Conservation (phyloP, 2,888 invertebrate species). For the Drosophila nr. perissopoda region DNA sequence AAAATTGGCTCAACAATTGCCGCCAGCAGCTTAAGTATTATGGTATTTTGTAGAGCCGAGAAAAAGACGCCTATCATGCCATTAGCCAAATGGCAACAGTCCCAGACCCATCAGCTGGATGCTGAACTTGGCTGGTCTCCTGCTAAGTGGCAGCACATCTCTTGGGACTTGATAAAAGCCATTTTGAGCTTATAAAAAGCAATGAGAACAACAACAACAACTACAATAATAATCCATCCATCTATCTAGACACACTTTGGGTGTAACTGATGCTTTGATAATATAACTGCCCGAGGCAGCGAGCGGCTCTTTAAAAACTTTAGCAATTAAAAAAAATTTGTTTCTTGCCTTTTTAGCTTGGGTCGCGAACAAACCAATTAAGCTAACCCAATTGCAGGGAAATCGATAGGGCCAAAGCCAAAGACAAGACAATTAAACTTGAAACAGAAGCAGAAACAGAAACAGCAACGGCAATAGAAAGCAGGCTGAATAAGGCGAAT, state of each 20-base stretch:
- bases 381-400: conserved; percentile 55
- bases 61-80: neutral
- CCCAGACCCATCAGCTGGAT: neutral
- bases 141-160: conserved; percentile 68
- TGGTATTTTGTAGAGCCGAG: conserved; percentile 17
- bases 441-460: conserved; percentile 57
- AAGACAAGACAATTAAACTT: conserved; percentile 72
- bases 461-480: conserved; percentile 47
- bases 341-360: neutral
- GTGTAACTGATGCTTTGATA: conserved; percentile 22
- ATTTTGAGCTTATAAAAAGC: conserved; percentile 43
- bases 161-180: conserved; percentile 70
- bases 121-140: conserved; percentile 23
- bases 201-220: conserved; percentile 15
- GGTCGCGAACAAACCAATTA: conserved; percentile 37
- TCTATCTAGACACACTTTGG: conserved; percentile 29
- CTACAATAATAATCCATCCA: conserved; percentile 5
- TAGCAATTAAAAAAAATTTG: conserved; percentile 57
- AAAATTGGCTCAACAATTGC: conserved; percentile 37
- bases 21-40: conserved; percentile 5
- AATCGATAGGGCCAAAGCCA: conserved; percentile 65
- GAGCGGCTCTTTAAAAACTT: conserved; percentile 42
- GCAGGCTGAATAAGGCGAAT: conserved; percentile 1
- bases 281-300: conserved; percentile 20
- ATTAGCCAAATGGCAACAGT: neutral